These are phyloP conservation scores for Atethmia centrago DNA, from an alignment of 2,888 invertebrate species.

Conservation along the genomic window DNA sequence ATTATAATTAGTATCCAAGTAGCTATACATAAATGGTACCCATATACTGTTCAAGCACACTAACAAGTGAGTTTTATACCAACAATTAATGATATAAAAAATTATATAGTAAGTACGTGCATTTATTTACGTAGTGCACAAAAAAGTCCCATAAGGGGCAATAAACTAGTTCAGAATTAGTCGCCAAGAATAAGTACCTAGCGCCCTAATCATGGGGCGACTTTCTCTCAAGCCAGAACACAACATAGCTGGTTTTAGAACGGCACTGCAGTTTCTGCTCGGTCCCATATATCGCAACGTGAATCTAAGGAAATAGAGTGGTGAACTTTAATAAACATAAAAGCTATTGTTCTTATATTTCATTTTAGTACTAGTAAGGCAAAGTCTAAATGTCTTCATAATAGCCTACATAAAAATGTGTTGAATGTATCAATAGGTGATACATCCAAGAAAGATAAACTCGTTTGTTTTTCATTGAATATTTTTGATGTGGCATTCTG, in stretches of 20 bases:
- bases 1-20: slow-evolving; percentile 5
- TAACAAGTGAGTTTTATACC: slow-evolving; percentile 33
- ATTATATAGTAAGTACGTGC: not conserved
- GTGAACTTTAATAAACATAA: not conserved
- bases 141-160: slow-evolving; percentile 8
- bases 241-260: not conserved
- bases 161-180: slow-evolving; percentile 2
- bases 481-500: slow-evolving; percentile 5
- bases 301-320: not conserved
- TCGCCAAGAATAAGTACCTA: not conserved
- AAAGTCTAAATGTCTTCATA: not conserved
- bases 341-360: not conserved
- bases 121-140: not conserved
- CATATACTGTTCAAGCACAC: not conserved
- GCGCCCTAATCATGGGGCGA: not conserved
- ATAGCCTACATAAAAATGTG: not conserved
- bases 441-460: not conserved
- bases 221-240: slow-evolving; percentile 2
- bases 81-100: slow-evolving; percentile 13
- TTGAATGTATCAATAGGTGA: not conserved
- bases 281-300: not conserved
- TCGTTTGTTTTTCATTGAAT: not conserved
- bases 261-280: not conserved
- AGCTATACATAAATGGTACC: not conserved
- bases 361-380: not conserved